Evolutionary conservation across 2,797 vertebrate species (phyloP), one percentile per base, ranked within the genome.

Genomic region (Channa striata): DNA sequence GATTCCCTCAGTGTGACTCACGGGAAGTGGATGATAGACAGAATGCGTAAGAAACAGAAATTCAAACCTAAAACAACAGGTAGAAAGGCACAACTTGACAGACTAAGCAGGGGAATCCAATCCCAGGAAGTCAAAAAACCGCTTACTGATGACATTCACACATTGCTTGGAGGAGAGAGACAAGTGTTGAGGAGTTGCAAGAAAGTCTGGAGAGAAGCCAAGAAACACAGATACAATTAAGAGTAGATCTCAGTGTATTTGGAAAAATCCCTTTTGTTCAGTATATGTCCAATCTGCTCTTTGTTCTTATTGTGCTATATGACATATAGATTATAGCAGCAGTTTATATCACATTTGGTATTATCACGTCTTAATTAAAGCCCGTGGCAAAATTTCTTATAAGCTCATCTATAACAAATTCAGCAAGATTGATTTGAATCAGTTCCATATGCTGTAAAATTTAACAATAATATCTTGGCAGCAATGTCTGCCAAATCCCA

Each of bases 111-210:
- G 37, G 60, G 46, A 78, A 80, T 33, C 34, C 13, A 54, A 76
- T 82, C 61, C 72, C 59, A 20, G 46, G 12, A 82, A 74, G 69
- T 78, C 63, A 66, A 52, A 75, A 82, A 80, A 74, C 70, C 40
- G 56, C 74, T 67, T 12, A 3, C 62, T 66, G 44, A 83, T 81
- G 49, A 82, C 80, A 86, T 84, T 78, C 75, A 78, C 72, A 85
- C 61, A 36, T 78, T 12, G 44, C 61, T 80, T 59, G 57, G 57
- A 64, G 50, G 59, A 72, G 46, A 42, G 14, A 51, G 61, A 82
- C 54, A 21, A 33, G 21, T 14, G 42, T 14, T 48, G 56, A 68
- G 16, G 42, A 6, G 11, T 17, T 51, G 25, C 2, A 19, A 47
- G 25, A 52, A 46, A 23, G 60, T 61, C 30, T 64, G 44, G 21